A percentile compares a stretch with the other conserved stretches of the same genome.
These are phyloP conservation scores for Azemiops feae DNA, from an alignment of 2,113 vertebrate species.

Conservation along the genomic window DNA sequence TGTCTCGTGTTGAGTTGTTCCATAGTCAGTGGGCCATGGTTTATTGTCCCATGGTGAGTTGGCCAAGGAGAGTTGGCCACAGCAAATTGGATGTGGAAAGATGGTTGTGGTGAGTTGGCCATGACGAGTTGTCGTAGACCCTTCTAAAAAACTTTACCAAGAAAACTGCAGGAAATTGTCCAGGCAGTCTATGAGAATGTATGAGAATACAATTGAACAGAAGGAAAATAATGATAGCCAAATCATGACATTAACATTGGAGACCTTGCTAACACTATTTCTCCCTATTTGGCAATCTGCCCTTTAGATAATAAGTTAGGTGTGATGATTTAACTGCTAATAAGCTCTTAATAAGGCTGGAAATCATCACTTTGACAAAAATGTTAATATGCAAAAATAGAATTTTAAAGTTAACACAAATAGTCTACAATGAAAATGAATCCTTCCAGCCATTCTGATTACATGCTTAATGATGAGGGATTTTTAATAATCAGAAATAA, in stretches of 20 bases:
- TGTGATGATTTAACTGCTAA: background rate
- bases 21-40: too few species aligned
- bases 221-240: background rate
- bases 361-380: background rate
- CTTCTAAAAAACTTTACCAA: background rate
- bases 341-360: background rate
- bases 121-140: background rate
- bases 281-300: background rate
- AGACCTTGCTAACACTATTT: background rate
- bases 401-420: background rate
- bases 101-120: background rate
- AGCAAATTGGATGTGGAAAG: too few species aligned
- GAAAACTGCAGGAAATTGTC: background rate
- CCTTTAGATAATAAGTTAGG: background rate
- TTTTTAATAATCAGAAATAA: background rate
- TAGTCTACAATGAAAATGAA: background rate
- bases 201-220: background rate
- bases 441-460: background rate
- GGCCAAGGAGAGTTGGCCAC: too few species aligned
- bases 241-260: background rate
- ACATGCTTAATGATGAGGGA: background rate
- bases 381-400: background rate
- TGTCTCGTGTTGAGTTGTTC: too few species aligned
- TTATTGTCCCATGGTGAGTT: too few species aligned
- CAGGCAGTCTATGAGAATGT: background rate